phyloP scores from a whole-genome alignment of 2,797 vertebrate genomes.

The Alfaro cultratus region DNA sequence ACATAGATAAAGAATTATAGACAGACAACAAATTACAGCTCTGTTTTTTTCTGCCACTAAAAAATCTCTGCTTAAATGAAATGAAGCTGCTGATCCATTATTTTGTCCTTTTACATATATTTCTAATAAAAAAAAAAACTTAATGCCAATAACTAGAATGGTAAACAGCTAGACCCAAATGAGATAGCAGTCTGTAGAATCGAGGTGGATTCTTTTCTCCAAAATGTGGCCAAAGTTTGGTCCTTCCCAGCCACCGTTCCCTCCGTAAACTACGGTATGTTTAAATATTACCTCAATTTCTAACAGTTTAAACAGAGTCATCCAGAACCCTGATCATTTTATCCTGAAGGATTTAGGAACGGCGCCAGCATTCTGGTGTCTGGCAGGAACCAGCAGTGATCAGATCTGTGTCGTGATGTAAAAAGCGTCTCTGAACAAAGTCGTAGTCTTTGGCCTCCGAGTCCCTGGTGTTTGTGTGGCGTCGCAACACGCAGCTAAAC shows the following conservation, averaged over 20 bases:
- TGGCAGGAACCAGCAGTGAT: not conserved
- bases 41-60: too few species aligned
- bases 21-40: too few species aligned
- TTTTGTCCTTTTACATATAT: not conserved
- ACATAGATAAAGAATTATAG: too few species aligned
- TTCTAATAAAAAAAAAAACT: not conserved
- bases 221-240: not conserved
- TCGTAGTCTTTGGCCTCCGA: not conserved
- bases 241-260: not conserved
- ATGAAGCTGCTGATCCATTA: not conserved
- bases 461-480: not conserved
- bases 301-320: not conserved
- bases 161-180: not conserved
- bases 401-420: not conserved
- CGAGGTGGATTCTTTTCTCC: not conserved
- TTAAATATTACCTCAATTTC: not conserved
- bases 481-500: not conserved
- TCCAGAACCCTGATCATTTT: not conserved
- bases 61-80: too few species aligned
- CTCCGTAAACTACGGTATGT: not conserved
- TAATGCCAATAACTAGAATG: not conserved
- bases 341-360: not conserved
- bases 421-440: not conserved
- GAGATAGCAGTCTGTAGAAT: not conserved
- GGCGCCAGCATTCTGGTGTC: not conserved